These are phyloP conservation scores for Zoanthus sociatus DNA, from an alignment of 92 coral and sea anemone genomes.

Conservation along the genomic window DNA sequence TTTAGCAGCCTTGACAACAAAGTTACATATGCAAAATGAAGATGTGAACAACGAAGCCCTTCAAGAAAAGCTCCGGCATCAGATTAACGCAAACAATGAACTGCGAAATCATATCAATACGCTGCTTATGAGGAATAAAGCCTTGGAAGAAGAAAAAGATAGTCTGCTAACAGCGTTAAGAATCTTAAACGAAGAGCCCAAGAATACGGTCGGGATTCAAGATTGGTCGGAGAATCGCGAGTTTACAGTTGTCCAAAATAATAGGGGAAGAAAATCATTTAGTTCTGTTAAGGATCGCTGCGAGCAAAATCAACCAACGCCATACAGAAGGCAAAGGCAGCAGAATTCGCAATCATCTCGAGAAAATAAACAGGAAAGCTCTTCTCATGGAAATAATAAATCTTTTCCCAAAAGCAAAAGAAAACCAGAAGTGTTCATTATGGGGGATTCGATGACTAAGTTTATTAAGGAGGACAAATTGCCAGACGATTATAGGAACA, in stretches of 20 bases:
- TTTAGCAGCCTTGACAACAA: slow-evolving; percentile 3
- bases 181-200: slow-evolving; percentile 4
- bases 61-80: slow-evolving; percentile 10
- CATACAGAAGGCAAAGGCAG: neutral
- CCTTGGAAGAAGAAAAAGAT: neutral
- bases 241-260: slow-evolving; percentile 11
- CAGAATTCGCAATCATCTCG: slow-evolving; percentile 11
- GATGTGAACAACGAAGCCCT: slow-evolving; percentile 16
- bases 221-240: slow-evolving; percentile 15
- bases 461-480: slow-evolving; percentile 11
- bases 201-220: slow-evolving; percentile 17
- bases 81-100: slow-evolving; percentile 4
- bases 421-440: slow-evolving; percentile 15
- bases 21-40: neutral
- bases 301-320: slow-evolving; percentile 15
- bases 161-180: slow-evolving; percentile 18
- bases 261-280: neutral
- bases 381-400: slow-evolving; percentile 19
- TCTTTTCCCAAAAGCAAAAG: slow-evolving; percentile 13
- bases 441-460: slow-evolving; percentile 10
- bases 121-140: slow-evolving; percentile 14
- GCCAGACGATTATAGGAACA: neutral
- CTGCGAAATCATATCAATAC: neutral
- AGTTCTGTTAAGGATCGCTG: slow-evolving; percentile 4
- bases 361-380: slow-evolving; percentile 15